Base-by-base conservation (phyloP, 2,797 vertebrate species). In the Phalanger gymnotis region DNA sequence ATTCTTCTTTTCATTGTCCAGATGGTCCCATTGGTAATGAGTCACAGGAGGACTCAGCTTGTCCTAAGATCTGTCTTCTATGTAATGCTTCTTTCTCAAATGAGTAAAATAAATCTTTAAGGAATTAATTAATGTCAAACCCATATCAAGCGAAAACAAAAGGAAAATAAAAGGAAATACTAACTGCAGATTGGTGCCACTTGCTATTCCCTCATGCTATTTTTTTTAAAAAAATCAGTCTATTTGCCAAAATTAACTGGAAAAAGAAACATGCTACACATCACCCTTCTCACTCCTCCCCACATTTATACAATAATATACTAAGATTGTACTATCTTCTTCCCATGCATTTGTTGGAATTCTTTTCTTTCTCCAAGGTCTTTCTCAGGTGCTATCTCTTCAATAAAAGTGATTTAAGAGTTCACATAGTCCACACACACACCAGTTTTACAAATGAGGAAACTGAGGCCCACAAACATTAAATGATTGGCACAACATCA, bases 1-100 rank as follows among this genome's bases (percentile, higher is more conserved):
- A 97, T 97, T 96, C 96, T 97, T 97, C 95, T 96, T 96, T 93
- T 95, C 54, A 56, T 90, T 97, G 93, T 97, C 97, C 97, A 97
- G 96, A 97, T 98, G 97, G 97, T 95, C 52, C 31, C 93, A 95
- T 93, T 87, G 90, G 90, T 97, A 97, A 97, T 97, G 93, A 97
- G 96, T 97, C 96, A 97, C 95, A 92, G 93, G 92, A 47, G 81
- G 96, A 92, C 97, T 96, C 95, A 97, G 95, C 96, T 97, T 97
- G 92, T 97, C 94, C 55, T 97, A 94, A 97, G 96, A 97, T 96
- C 95, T 93, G 54, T 90, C 90, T 94, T 96, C 93, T 90, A 94
- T 90, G 90, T 27, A 93, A 93, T 87, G 57, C 90, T 57, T 97
- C 90, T 91, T 94, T 92, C 95, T 93, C 56, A 53, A 97, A 97